Evolutionary conservation across 2,113 vertebrate genomes (phyloP), one percentile per base, ranked within the genome.

Genomic region (Myotis yumanensis): DNA sequence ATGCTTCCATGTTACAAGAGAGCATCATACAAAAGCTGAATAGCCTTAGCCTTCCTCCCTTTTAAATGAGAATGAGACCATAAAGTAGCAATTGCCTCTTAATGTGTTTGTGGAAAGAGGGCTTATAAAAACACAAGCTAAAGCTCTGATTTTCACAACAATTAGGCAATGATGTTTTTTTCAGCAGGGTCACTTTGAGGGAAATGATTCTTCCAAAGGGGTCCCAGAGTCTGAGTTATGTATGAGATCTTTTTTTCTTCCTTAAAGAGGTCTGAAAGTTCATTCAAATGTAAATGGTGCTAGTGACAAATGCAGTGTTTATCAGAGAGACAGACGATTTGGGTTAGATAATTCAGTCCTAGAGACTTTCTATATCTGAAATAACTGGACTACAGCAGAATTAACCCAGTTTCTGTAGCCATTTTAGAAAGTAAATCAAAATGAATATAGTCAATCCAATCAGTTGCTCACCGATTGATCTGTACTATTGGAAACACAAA

Each of bases 361-460:
- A 17, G 76, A 51, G 51, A 89, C 59, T 75, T 23, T 66, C 64
- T 17, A 30, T 23, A 12, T 84, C 83, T 52, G 72, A 81, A 80
- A 72, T 82, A 89, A 59, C 77, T 12, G 16, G 68, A 28, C 71
- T 37, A 35, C 20, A 3, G 62, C 51, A 64, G 71, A 79, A 32
- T 82, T 89, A 72, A 79, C 40, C 25, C 30, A 43, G 89, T 62
- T 48, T 68, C 64, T 73, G 32, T 48, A 71, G 88, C 85, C 88
- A 66, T 93, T 68, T 90, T 71, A 69, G 72, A 69, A 86, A 80
- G 52, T 52, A 69, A 94, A 84, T 62, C 87, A 75, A 68, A 83
- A 5, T 2, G 83, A 94, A 79, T 28, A 40, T 5, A 66, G 73
- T 46, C 73, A 2, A 14, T 66, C 30, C n/a, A 12, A 15, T 79